Percentiles rank a stretch among this genome's conserved stretches.
Evolutionary conservation across 1,140 invertebrate species (phyloP).

Genomic region (Sweltsa coloradensis): DNA sequence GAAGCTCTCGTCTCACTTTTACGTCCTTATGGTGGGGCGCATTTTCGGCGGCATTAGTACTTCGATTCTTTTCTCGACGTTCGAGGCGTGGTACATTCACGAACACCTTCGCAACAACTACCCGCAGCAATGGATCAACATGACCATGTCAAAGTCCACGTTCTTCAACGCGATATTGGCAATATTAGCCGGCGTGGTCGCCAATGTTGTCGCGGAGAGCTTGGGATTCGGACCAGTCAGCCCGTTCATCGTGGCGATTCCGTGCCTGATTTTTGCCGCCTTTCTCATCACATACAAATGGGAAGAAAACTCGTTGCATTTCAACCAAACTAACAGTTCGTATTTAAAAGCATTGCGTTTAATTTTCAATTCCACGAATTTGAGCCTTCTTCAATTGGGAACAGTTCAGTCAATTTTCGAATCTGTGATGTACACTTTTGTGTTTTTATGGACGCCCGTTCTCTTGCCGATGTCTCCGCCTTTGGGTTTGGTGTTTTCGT

Average conservation of each 20-base stretch:
- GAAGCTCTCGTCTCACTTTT: constrained; percentile 35
- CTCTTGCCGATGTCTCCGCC: constrained; percentile 35
- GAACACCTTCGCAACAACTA: constrained; percentile 48
- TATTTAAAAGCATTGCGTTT: too few species aligned
- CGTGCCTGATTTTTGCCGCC: constrained; percentile 38
- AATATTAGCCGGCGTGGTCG: constrained; percentile 48
- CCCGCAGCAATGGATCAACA: constrained; percentile 36
- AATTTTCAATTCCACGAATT: constrained; percentile 19
- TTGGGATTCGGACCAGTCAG: constrained; percentile 42
- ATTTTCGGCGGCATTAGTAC: constrained; percentile 56
- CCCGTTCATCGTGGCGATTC: constrained; percentile 49
- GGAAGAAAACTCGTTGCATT: constrained; percentile 45
- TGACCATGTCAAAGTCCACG: constrained; percentile 49
- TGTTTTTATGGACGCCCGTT: constrained; percentile 60
- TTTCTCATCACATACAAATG: constrained; percentile 38
- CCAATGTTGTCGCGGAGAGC: constrained; percentile 44
- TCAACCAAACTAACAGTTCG: constrained; percentile 13
- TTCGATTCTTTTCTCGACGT: constrained; percentile 56
- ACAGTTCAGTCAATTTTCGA: constrained; percentile 56
- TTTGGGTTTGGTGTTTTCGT: constrained; percentile 41
- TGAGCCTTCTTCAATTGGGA: constrained; percentile 41
- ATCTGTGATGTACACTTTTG: constrained; percentile 61
- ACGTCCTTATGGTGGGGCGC: constrained; percentile 38
- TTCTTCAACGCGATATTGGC: constrained; percentile 56
- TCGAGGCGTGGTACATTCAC: constrained; percentile 57